Conservation (phyloP, 2,113 vertebrate species). For the Canis aureus region DNA sequence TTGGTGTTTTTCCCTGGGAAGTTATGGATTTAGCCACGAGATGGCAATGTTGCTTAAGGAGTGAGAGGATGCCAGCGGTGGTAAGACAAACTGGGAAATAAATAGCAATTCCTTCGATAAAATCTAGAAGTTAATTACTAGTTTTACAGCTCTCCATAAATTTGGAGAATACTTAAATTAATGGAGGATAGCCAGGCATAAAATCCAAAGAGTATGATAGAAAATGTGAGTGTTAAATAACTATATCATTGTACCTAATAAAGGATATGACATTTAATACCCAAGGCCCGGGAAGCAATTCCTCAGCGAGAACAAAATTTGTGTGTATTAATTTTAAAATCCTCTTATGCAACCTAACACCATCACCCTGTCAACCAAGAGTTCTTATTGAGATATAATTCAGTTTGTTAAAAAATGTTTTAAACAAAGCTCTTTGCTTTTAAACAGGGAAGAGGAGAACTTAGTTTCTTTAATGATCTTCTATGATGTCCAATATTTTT, state of each 20-base stretch:
- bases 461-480: neutral
- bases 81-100: neutral
- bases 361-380: neutral
- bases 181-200: neutral
- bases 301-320: neutral
- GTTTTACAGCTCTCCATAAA: conserved; percentile 46
- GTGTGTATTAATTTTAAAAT: neutral
- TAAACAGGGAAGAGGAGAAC: conserved; percentile 41
- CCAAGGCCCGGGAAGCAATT: conserved; percentile 27
- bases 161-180: conserved; percentile 44
- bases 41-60: conserved; percentile 85
- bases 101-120: neutral
- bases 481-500: conserved; percentile 47
- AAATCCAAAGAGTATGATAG: neutral
- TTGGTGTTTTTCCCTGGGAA: neutral
- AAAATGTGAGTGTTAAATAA: conserved; percentile 47
- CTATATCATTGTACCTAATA: neutral
- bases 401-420: conserved; percentile 6
- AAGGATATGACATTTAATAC: conserved; percentile 20
- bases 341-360: neutral
- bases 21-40: conserved; percentile 75
- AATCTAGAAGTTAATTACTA: conserved; percentile 29
- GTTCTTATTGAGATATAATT: neutral
- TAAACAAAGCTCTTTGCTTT: neutral
- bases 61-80: neutral